phyloP scores from a whole-genome alignment of 1,140 invertebrate species.

The Pachyrhynchus sulphureomaculatus region DNA sequence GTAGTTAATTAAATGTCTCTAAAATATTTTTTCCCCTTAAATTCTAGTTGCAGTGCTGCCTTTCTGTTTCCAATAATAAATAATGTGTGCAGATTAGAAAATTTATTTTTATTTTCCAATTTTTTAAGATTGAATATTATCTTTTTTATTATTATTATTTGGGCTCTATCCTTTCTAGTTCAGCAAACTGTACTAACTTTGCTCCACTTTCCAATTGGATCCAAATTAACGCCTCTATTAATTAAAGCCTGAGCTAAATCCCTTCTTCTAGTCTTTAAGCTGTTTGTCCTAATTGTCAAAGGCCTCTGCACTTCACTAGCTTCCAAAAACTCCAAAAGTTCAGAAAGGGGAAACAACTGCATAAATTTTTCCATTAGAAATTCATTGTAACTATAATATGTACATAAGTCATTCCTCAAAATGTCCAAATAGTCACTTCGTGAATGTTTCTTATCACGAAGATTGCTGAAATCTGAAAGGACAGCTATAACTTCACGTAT shows the following conservation, averaged over 20 bases:
- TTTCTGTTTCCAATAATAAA: no score
- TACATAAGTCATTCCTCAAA: slow-evolving; percentile 82
- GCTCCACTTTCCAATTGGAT: slow-evolving; percentile 98
- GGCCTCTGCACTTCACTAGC: slow-evolving; percentile 95
- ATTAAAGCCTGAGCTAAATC: slow-evolving; percentile 94
- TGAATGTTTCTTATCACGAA: slow-evolving; percentile 72
- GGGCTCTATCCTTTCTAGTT: no score
- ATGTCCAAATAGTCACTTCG: slow-evolving; percentile 81
- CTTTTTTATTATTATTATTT: no score
- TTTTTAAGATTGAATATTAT: no score
- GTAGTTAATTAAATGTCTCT: no score
- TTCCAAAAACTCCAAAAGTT: slow-evolving; percentile 94
- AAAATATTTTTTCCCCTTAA: no score
- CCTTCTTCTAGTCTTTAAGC: slow-evolving; percentile 88
- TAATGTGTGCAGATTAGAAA: no score
- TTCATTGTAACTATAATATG: slow-evolving; percentile 97
- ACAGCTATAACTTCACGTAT: slow-evolving; percentile 89
- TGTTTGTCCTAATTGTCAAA: slow-evolving; percentile 94
- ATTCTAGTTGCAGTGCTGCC: no score
- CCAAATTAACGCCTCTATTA: slow-evolving; percentile 95
- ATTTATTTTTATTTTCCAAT: no score
- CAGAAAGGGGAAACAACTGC: slow-evolving; percentile 86
- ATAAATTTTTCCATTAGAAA: slow-evolving; percentile 94
- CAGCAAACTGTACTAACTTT: slow-evolving; percentile 62
- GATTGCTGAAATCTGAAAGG: slow-evolving; percentile 83